Base-by-base conservation (phyloP, 2,888 invertebrate species). In the Leistus spinibarbis region DNA sequence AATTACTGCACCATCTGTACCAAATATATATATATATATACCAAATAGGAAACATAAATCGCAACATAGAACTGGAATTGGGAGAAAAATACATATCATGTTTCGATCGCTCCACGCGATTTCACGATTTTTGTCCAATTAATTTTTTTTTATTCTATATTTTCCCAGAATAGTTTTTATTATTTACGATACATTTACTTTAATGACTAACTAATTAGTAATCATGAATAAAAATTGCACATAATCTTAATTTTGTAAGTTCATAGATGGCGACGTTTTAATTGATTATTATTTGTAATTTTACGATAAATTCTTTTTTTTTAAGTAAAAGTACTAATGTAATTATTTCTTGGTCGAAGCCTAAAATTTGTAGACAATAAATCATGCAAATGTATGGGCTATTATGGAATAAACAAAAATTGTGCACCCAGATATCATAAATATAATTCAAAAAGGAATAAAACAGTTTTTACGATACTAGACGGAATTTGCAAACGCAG, bases 401-500 rank as follows among this genome's bases (percentile, higher is more conserved):
- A 40, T 3, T 10, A 0, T 40, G 40, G 40, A 2, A 40, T 40
- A 40, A 40, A 40, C 40, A 40, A 40, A 40, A 40, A 7, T 40
- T 40, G 40, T 40, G n/a, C n/a, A 40, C 40, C 24, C 24, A 24
- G 20, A 63, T 23, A 20, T 20, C 24, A 16, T 23, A 20, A 24
- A 23, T 23, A 64, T 64, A 64, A 64, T 13, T 64, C 24, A 64
- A 64, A 64, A 20, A 23, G 24, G 22, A 64, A 64, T 64, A 64
- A 64, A 64, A 64, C n/a, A n/a, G 24, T 64, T 64, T 64, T 64
- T 64, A 64, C 64, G 27, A 64, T 64, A 64, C 64, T 40, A 40
- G 40, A 40, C 5, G 5, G 27, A 64, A 64, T 64, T 64, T 23
- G 64, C 27, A 23, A 24, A 27, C 22, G 64, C 23, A 24, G 23